Evolutionary conservation across 2,797 vertebrate species (phyloP), one percentile per base, ranked within the genome.

Genomic region (Eupleurogrammus muticus): DNA sequence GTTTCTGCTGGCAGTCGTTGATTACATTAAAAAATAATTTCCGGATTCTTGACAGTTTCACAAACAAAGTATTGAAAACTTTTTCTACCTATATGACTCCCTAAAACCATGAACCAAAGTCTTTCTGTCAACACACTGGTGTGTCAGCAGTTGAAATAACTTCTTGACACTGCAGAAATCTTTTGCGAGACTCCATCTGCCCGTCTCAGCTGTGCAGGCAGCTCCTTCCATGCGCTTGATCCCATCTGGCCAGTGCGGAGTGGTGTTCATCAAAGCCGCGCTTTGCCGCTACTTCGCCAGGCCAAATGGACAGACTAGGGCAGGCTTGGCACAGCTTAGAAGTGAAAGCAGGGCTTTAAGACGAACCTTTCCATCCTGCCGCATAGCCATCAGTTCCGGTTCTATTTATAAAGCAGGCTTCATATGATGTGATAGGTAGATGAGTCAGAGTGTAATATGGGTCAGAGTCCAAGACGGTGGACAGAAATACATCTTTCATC

Each of bases 341-440:
- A 58, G 61, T 62, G 69, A 78, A 68, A 76, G 66, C 48, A 12
- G 59, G 57, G 71, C 66, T 87, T 66, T 81, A 73, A 70, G 55
- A 67, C 59, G 6, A 70, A 81, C 52, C 55, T 66, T 69, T 42
- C 28, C 11, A 2, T 9, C 50, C n/a, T 28, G 58, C 38, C 70
- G 63, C 35, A 48, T 59, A 64, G 71, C 68, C 63, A 44, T 21
- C 20, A 55, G 35, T 70, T 77, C 68, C 5, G 24, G 24, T 64
- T 78, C 63, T 70, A 69, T 90, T 90, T 86, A 51, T 87, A 84
- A 83, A 77, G 47, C 42, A 23, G 32, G 48, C 62, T 62, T 52
- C 66, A 59, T 23, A 23, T 70, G 70, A 74, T 70, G 57, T 52
- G 34, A 70, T 58, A 52, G 36, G 63, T 38, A 54, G 73, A 70